Base-by-base conservation (phyloP, 2,113 vertebrate genomes). In the Promerops cafer region DNA sequence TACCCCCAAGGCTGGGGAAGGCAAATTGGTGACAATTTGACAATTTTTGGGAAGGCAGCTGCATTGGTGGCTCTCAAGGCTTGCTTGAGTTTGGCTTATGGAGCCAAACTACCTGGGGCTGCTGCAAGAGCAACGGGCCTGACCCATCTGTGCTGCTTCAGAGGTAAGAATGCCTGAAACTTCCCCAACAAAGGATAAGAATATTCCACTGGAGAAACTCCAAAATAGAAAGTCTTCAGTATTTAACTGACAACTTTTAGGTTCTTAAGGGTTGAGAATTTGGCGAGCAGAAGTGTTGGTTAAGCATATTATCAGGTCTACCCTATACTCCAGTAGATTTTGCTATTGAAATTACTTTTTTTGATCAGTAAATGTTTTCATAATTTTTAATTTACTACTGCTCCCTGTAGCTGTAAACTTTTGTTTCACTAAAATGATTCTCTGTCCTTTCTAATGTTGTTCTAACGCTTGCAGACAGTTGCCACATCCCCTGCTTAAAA, bases 41-140 rank as follows among this genome's bases (percentile, higher is more conserved):
- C n/a, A n/a, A n/a, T n/a, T n/a, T n/a, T n/a, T n/a, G n/a, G n/a
- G n/a, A n/a, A n/a, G n/a, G n/a, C n/a, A n/a, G n/a, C 18, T 50
- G 42, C 1, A 8, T 16, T 1, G 1, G 11, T 59, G 20, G 30
- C 13, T 22, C 47, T 33, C 5, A 30, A 4, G 45, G 4, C 35
- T 61, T 49, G 49, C 16, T 47, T 30, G 30, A 50, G 20, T 50
- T 76, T 33, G 35, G 42, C 3, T 76, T 33, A 18, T 18, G 27
- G 33, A 85, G 20, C 26, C 27, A 22, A 7, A 45, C n/a, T 33
- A 12, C 27, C 42, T 28, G 22, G 8, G 30, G 17, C 7, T 13
- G 18, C 24, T 30, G 37, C 24, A 57, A 49, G 72, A 64, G 33
- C 60, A 79, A 8, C 12, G 10, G 18, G 9, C 17, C 24, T 54